Conservation (phyloP, 2,113 vertebrate species). For the Verasper variegatus region DNA sequence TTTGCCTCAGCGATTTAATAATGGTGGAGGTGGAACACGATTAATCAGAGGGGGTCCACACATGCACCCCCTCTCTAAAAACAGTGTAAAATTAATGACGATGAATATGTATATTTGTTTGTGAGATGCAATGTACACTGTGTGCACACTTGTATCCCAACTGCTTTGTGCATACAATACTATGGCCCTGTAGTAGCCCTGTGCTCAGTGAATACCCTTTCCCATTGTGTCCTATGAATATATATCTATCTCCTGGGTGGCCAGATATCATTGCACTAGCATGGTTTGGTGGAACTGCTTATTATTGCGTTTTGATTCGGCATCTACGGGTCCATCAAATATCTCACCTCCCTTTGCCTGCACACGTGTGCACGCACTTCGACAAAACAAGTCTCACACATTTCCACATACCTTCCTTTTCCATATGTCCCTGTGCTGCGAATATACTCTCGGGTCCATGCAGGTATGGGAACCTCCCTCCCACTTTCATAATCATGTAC, state of each 20-base stretch:
- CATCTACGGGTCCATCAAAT: conserved; percentile 42
- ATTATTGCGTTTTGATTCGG: conserved; percentile 53
- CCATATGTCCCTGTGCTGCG: conserved; percentile 41
- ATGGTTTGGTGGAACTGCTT: conserved; percentile 32
- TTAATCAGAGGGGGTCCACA: conserved; percentile 80
- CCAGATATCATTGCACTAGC: conserved; percentile 31
- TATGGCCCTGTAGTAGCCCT: neutral
- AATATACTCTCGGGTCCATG: conserved; percentile 30
- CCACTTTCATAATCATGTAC: conserved; percentile 96
- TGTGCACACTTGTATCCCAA: conserved; percentile 21
- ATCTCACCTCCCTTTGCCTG: conserved; percentile 21
- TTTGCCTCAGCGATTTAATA: conserved; percentile 88
- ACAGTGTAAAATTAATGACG: conserved; percentile 83
- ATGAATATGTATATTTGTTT: conserved; percentile 84
- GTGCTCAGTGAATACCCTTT: conserved; percentile 23
- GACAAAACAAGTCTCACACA: conserved; percentile 9
- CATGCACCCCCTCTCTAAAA: conserved; percentile 63
- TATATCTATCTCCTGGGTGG: conserved; percentile 57
- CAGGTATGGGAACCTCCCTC: conserved; percentile 80
- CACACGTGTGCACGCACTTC: too few relatives aligned
- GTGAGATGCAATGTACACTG: conserved; percentile 50
- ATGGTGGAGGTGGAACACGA: conserved; percentile 80
- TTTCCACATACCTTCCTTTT: conserved; percentile 69
- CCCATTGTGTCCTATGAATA: conserved; percentile 39
- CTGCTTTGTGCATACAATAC: conserved; percentile 23